Base-by-base conservation (phyloP, 2,888 invertebrate species). In the Xylota sylvarum region DNA sequence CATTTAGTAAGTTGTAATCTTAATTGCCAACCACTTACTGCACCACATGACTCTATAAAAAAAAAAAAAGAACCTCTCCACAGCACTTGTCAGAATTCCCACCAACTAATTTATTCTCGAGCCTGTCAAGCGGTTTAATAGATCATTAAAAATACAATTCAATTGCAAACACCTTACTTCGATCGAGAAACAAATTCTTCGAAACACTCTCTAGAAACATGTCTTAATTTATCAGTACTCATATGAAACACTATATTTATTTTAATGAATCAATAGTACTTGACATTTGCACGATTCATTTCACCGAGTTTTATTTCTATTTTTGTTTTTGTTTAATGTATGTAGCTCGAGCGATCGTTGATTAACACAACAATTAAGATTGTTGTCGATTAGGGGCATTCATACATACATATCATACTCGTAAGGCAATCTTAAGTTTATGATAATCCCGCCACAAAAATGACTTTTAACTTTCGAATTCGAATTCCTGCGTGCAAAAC, bases 211-310 rank as follows among this genome's bases (percentile, higher is more conserved):
- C 14, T 14, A 5, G 14, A 43, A 23, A 14, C 43, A 43, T 43
- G 43, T 14, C 43, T 43, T 43, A 43, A 43, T 43, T 43, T 43
- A 43, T 43, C 43, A 14, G 40, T n/a, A 40, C n/a, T n/a, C 5
- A 37, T 12, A 12, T 1, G 4, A 2, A 6, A 14, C 6, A 12
- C 43, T 14, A 12, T 43, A 43, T 43, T 43, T 43, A 43, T 43
- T 43, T 52, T 52, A 52, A 30, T 30, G 52, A 43, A 43, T 43
- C 52, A 27, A 52, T 27, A 10, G 52, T 27, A 52, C 52, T 52
- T 52, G 27, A 52, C 27, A n/a, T 50, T 27, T 50, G 2, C 14
- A 43, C 43, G 43, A 43, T 43, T 43, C 43, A 43, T 43, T 43
- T 43, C 14, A 5, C 43, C 4, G 40, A 43, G 40, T n/a, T 43